Evolutionary conservation across 2,797 vertebrate genomes (phyloP).

Genomic region (Helicolenus hilgendorfi): DNA sequence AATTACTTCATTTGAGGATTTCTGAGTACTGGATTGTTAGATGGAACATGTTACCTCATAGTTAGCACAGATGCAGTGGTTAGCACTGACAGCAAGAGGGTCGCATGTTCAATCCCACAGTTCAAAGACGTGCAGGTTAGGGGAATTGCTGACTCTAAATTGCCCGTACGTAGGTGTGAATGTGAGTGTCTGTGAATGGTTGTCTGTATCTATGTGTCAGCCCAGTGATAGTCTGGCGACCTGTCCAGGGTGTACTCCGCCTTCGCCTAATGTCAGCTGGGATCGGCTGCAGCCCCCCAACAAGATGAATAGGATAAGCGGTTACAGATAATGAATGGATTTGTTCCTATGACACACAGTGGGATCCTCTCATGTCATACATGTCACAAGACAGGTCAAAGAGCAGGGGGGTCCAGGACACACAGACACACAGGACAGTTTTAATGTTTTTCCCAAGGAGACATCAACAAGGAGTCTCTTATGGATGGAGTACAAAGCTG

Average conservation of each 20-base stretch:
- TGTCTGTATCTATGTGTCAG: not conserved
- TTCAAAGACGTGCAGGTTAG: not conserved
- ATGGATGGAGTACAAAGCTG: not conserved
- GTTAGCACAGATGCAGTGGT: not conserved
- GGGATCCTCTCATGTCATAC: not conserved
- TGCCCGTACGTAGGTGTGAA: not conserved
- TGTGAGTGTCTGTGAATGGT: not conserved
- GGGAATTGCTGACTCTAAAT: not conserved
- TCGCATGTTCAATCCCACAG: not conserved
- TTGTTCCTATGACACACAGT: not conserved
- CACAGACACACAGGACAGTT: not conserved
- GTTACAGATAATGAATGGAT: not conserved
- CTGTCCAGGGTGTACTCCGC: not conserved
- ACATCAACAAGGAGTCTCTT: not conserved
- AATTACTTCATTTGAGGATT: not conserved
- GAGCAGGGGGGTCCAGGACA: not conserved
- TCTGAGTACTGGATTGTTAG: not conserved
- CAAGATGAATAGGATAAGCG: not conserved
- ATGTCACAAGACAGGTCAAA: conserved; percentile 17
- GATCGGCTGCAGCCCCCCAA: not conserved
- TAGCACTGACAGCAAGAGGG: not conserved
- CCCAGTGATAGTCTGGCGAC: not conserved
- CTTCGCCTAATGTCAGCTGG: not conserved
- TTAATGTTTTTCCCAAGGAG: not conserved
- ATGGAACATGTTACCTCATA: conserved; percentile 7